Percentiles rank a stretch among this genome's conserved stretches.
Evolutionary conservation across 2,113 vertebrate species (phyloP).

Genomic region (Cryptomyrus ogoouensis): DNA sequence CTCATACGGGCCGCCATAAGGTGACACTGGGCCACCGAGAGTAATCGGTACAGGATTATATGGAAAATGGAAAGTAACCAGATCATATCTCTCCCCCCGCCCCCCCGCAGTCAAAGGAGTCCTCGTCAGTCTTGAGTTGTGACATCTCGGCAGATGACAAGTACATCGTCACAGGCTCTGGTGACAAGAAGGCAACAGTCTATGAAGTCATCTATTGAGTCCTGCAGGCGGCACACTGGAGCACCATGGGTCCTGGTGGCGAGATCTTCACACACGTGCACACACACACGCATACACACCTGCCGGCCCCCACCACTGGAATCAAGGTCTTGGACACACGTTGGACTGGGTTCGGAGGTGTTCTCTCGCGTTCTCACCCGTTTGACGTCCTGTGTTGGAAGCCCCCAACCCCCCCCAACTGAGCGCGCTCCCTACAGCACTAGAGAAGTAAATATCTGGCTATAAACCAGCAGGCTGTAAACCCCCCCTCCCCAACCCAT

Average conservation of each 20-base stretch:
- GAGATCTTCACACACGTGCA: neutral
- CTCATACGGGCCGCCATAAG: neutral
- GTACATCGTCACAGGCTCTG: constrained; percentile 94
- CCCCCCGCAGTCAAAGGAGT: constrained; percentile 83
- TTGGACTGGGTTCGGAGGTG: neutral
- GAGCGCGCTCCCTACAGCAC: constrained; percentile 29
- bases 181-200: constrained; percentile 96
- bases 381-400: neutral
- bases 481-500: constrained; percentile 13
- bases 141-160: constrained; percentile 96
- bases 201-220: constrained; percentile 94
- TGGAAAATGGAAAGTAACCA: neutral
- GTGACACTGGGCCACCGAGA: neutral
- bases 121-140: constrained; percentile 91
- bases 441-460: constrained; percentile 37
- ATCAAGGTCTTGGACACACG: neutral
- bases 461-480: constrained; percentile 1
- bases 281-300: neutral
- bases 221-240: constrained; percentile 23
- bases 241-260: constrained; percentile 29
- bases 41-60: neutral
- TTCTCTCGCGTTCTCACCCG: neutral
- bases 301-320: neutral
- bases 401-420: neutral
- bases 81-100: neutral